phyloP scores from a whole-genome alignment of 2,888 invertebrate genomes.

The Apodemia mormo region DNA sequence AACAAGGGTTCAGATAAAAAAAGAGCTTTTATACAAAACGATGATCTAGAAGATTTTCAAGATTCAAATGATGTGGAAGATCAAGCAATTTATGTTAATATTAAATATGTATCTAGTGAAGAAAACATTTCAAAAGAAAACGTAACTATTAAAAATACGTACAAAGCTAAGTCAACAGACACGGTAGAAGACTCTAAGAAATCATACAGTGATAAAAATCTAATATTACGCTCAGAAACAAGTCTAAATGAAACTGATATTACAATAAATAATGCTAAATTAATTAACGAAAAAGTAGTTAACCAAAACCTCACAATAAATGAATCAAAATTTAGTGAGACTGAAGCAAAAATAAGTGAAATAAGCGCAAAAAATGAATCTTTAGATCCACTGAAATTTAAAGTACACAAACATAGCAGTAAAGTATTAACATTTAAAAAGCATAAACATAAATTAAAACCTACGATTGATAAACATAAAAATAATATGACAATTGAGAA shows the following conservation, averaged over 20 bases:
- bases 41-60: no score
- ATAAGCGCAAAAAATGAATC: neutral
- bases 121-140: neutral
- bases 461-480: neutral
- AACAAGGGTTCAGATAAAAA: neutral
- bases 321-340: neutral
- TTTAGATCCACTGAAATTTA: neutral
- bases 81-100: neutral
- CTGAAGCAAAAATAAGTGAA: neutral
- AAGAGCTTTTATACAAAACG: neutral
- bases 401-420: neutral
- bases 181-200: neutral
- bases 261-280: neutral
- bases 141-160: neutral
- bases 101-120: neutral
- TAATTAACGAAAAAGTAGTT: neutral
- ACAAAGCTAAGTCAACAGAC: neutral
- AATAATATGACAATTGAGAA: neutral
- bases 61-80: neutral
- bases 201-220: neutral
- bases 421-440: neutral
- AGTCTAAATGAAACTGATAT: neutral
- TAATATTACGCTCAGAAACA: neutral
- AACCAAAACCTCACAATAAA: neutral
- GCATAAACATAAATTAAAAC: neutral